Evolutionary conservation across 2,888 invertebrate genomes (phyloP).

Genomic region (Drosophila trichaetosa): DNA sequence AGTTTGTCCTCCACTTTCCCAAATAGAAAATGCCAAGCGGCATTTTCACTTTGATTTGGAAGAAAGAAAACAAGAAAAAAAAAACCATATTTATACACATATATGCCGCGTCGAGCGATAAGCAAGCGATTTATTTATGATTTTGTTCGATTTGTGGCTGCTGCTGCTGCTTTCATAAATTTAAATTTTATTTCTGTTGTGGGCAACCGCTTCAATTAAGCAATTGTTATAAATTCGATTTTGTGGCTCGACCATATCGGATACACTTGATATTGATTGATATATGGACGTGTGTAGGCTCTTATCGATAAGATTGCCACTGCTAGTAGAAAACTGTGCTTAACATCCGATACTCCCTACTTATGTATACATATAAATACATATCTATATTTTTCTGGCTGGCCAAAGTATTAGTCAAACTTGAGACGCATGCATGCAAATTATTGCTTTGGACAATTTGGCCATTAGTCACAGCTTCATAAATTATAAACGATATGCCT

Average conservation of each 20-base stretch:
- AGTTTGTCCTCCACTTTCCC: constrained; percentile 48
- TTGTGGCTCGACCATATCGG: constrained; percentile 39
- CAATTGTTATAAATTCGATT: constrained; percentile 74
- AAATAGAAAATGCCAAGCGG: constrained; percentile 54
- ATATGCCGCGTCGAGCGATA: constrained; percentile 54
- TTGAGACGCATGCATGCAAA: constrained; percentile 71
- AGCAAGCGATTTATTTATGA: constrained; percentile 78
- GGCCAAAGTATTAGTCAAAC: constrained; percentile 62
- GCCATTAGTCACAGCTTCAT: constrained; percentile 74
- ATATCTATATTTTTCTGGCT: constrained; percentile 2
- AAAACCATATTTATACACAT: not conserved
- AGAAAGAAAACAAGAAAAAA: constrained; percentile 8
- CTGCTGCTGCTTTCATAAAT: constrained; percentile 67
- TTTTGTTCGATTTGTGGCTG: constrained; percentile 64
- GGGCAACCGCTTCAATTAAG: constrained; percentile 72
- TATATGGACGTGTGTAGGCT: constrained; percentile 53
- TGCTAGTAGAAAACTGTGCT: constrained; percentile 4
- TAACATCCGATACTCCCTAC: not conserved
- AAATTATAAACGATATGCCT: constrained; percentile 73
- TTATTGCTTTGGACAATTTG: constrained; percentile 76
- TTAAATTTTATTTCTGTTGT: constrained; percentile 58
- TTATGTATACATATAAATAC: not conserved
- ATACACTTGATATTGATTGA: constrained; percentile 66
- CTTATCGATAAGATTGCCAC: constrained; percentile 66
- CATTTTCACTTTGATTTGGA: constrained; percentile 64